Percentiles rank a stretch among this genome's conserved stretches.
These are phyloP conservation scores for Melanotus villosus DNA, from an alignment of 2,888 invertebrate genomes.

Conservation along the genomic window DNA sequence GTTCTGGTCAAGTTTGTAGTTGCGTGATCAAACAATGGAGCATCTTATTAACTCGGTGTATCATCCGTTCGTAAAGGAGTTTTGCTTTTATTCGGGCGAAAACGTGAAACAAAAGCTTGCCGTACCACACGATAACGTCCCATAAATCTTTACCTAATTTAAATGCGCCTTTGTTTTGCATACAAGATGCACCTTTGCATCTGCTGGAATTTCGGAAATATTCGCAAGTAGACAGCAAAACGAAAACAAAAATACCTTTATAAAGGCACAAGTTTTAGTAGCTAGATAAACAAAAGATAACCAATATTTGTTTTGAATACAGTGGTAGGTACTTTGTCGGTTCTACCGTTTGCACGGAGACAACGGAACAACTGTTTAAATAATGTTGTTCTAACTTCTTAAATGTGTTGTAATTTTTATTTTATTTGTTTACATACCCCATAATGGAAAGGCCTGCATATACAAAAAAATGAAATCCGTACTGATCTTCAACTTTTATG, in stretches of 20 bases:
- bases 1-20: slow-evolving; percentile 37
- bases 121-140: slow-evolving; percentile 12
- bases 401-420: too few species aligned
- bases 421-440: too few species aligned
- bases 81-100: slow-evolving; percentile 25
- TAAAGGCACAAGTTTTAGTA: not conserved
- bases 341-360: not conserved
- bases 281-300: not conserved
- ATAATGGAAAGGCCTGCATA: too few species aligned
- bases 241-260: not conserved
- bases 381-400: too few species aligned
- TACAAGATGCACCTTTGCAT: slow-evolving; percentile 23
- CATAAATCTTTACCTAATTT: slow-evolving; percentile 51
- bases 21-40: slow-evolving; percentile 48
- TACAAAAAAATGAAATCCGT: too few species aligned
- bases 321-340: not conserved
- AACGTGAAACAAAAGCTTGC: slow-evolving; percentile 30
- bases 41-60: slow-evolving; percentile 46
- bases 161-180: slow-evolving; percentile 51
- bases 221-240: not conserved
- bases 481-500: too few species aligned
- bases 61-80: slow-evolving; percentile 34
- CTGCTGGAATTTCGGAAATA: slow-evolving; percentile 14
- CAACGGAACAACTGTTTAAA: not conserved
- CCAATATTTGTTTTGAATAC: slow-evolving; percentile 5